Conservation (phyloP, 2,113 vertebrate species). For the Chionis minor region DNA sequence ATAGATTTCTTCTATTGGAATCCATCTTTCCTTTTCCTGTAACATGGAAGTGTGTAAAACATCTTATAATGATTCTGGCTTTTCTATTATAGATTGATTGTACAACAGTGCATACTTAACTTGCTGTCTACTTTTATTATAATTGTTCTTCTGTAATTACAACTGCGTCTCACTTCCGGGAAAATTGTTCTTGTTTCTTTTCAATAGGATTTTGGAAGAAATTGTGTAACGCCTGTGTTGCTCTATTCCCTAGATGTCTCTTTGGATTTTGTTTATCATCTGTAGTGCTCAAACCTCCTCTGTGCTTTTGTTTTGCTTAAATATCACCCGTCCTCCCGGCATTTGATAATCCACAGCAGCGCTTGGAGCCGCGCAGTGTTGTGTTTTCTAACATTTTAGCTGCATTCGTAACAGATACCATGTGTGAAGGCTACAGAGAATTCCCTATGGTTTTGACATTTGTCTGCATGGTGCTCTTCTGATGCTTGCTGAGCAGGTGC, state of each 20-base stretch:
- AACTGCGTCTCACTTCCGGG: background rate
- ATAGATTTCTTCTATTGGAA: background rate
- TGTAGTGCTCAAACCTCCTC: background rate
- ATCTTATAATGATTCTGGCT: background rate
- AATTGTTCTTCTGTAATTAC: background rate
- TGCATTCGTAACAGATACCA: background rate
- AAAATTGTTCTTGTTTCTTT: background rate
- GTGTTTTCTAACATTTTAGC: background rate
- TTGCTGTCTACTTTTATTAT: background rate
- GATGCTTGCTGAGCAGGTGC: background rate
- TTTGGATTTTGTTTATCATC: background rate
- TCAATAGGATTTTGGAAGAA: background rate
- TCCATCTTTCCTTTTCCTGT: background rate
- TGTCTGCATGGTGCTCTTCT: background rate
- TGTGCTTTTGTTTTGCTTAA: background rate
- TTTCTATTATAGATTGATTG: background rate
- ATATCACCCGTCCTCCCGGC: background rate
- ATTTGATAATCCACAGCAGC: background rate
- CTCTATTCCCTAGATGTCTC: background rate
- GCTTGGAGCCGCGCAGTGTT: background rate
- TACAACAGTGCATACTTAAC: background rate
- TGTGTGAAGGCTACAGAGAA: background rate
- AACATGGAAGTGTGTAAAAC: background rate
- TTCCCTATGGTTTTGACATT: background rate
- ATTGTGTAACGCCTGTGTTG: background rate